Base-by-base conservation (phyloP, 2,797 vertebrate species). In the Sciurus carolinensis region DNA sequence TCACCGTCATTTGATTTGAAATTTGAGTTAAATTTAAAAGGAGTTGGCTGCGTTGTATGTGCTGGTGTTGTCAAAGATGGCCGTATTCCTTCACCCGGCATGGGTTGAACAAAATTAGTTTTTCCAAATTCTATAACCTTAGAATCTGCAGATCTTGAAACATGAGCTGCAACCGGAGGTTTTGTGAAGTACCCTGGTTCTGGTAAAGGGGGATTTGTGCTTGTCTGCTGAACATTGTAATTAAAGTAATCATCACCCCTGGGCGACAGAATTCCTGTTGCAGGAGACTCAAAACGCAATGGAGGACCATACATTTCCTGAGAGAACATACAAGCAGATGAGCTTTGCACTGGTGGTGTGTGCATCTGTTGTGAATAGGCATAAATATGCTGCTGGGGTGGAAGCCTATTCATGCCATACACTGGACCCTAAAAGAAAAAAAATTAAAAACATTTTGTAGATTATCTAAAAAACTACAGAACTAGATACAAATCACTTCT, bases 171-270 rank as follows among this genome's bases (percentile, higher is more conserved):
- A 1, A 98, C 95, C 28, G 99, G 97, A 50, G 99, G 99, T 95
- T 99, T 99, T 83, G 99, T 99, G 97, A 99, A 99, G 98, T 99
- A 99, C 18, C 99, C 99, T 77, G 99, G 99, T 97, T 99, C 99
- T 80, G 99, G 99, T 73, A 99, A 98, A 0, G 99, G 98, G 72
- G 99, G 99, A 96, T 99, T 99, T 69, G 99, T 98, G 92, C 98
- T 99, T 92, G 99, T 98, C 84, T 99, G 99, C 30, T 99, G 98
- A 97, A 99, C 99, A 75, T 97, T 98, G 75, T 99, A 99, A 96
- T 98, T 98, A 91, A 99, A 99, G 97, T 99, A 99, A 94, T 99
- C 99, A 95, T 99, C 99, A 96, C 98, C 97, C 93, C 99, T 99
- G 39, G 99, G 99, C 30, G 99, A 99, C 42, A 99, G 98, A 69